A percentile compares a stretch with the other conserved stretches of the same genome.
phyloP scores from a whole-genome alignment of 2,113 vertebrate genomes.

The Chunga burmeisteri region DNA sequence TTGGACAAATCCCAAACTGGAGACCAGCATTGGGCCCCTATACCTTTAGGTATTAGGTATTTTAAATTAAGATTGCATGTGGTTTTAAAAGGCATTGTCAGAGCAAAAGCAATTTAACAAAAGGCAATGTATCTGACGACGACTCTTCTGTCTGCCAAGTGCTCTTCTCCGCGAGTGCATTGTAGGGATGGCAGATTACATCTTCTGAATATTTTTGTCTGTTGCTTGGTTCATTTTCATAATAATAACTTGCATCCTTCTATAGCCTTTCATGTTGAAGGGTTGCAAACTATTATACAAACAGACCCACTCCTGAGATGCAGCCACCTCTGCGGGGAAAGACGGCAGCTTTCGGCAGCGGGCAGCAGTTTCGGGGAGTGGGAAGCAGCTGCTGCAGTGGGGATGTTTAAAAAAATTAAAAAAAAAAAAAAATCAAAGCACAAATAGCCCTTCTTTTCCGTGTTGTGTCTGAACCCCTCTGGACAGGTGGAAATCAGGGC shows the following conservation, averaged over 20 bases:
- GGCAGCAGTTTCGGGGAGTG: neutral
- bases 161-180: conserved; percentile 8
- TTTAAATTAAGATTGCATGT: conserved; percentile 54
- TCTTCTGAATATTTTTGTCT: conserved; percentile 63
- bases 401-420: neutral
- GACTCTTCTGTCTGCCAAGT: conserved; percentile 61
- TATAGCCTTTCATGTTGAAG: conserved; percentile 44
- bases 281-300: conserved; percentile 46
- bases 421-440: too few species aligned
- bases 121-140: conserved; percentile 49
- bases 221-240: conserved; percentile 58
- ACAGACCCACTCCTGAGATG: neutral
- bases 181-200: conserved; percentile 54
- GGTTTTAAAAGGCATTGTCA: conserved; percentile 51
- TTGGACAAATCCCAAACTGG: conserved; percentile 7
- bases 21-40: neutral
- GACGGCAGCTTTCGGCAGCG: rapidly evolving
- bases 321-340: neutral
- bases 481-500: neutral
- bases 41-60: conserved; percentile 18
- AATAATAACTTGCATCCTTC: conserved; percentile 57
- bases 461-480: too few species aligned
- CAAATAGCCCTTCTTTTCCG: neutral
- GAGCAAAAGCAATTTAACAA: conserved; percentile 57
- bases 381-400: rapidly evolving